Base-by-base conservation (phyloP, 2,113 vertebrate species). In the Seriola aureovittata region DNA sequence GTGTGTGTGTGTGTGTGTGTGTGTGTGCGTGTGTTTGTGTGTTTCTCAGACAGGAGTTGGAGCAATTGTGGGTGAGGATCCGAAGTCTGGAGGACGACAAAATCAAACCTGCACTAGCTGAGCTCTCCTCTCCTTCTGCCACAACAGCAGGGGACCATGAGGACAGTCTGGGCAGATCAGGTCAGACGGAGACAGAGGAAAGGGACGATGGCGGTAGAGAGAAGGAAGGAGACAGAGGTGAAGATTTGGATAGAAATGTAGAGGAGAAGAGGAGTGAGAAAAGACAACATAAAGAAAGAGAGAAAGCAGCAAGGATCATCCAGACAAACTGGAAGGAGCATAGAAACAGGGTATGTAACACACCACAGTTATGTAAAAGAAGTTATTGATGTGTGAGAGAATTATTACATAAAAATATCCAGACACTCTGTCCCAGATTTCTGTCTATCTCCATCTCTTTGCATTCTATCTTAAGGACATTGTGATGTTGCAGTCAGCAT, bases 241-340 rank as follows among this genome's bases (percentile, higher is more conserved):
- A 76, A 48, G 44, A 60, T 17, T 2, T 9, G 19, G 2, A 16
- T 16, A 10, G 13, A 34, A 63, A 59, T 4, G 58, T 16, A n/a
- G 70, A 42, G 50, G 50, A 55, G 58, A 79, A 68, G 64, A 40
- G 1, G 44, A n/a, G 23, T 23, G 21, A 32, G 19, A 54, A 10
- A 19, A n/a, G 29, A 32, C 13, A 5, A 17, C 60, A 7, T n/a
- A 66, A 42, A 65, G 58, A 62, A 14, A 91, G 55, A 52, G 81
- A 88, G 46, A 91, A 44, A 3, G 97, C 97, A 2, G 95, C 96
- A 10, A 76, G 82, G 78, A 59, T 88, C 73, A 96, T 97, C 74
- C 97, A 97, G 91, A 92, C 75, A 14, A 67, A 34, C 34, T 97
- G 97, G 97, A 96, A 89, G 87, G 63, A 58, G 44, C 94, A 95